Base-by-base conservation (phyloP, 2,888 invertebrate genomes). In the Keiferia lycopersicella region DNA sequence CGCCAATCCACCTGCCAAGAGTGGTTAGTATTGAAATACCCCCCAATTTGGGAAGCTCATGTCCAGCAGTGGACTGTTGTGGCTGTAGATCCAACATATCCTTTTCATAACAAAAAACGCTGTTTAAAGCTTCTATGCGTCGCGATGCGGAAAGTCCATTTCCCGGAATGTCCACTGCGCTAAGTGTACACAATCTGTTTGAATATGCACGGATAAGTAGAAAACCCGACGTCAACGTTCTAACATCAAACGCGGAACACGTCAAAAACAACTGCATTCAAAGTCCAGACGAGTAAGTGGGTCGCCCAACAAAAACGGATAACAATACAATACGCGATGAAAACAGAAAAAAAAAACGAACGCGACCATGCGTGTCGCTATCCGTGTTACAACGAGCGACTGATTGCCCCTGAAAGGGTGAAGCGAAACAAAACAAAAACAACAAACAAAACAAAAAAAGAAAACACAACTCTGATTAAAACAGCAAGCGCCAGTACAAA, bases 351-450 rank as follows among this genome's bases (percentile, higher is more conserved):
- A 30, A 34, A 34, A 65, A 64, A 75, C 72, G 75, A 60, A 69
- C 66, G 78, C 80, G 77, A 84, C 73, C 82, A 79, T 72, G 83
- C 83, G 82, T 75, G 82, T 72, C 78, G 74, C 80, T 76, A 78
- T 77, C 82, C 82, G 75, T 79, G 83, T 80, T 79, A 81, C 86
- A 77, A 79, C 83, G 81, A 80, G 80, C 85, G 85, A 80, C 85
- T 84, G 87, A 88, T 87, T 83, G 84, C 86, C 80, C 75, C 82
- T 81, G 83, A 85, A 86, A 85, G 85, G 85, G 83, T 82, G 76
- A 77, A 81, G 68, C 80, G 78, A 77, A 78, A 81, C 79, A 84
- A 84, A 83, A 84, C 80, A 78, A 77, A 74, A 73, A 79, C 69
- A 56, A 56, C 26, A 26, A 56, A n/a, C 14, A 53, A 56, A 56